Conservation (phyloP, 2,888 invertebrate species). For the Nesidiocoris tenuis region DNA sequence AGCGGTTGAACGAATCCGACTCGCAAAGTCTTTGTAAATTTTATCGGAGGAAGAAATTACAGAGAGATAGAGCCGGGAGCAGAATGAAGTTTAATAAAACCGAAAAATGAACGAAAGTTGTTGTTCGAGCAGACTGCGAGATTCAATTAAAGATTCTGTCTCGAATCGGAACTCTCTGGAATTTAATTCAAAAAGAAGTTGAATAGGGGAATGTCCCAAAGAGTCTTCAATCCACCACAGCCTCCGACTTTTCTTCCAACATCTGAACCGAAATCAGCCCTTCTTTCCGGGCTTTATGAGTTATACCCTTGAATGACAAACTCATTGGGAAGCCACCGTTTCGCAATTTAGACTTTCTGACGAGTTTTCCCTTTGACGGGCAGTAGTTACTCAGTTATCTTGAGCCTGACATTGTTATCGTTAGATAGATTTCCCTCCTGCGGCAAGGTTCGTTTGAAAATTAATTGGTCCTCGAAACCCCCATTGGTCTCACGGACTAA, state of each 20-base stretch:
- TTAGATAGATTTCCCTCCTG: background rate
- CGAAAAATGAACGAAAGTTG: slow-evolving; percentile 13
- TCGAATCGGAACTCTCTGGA: slow-evolving; percentile 27
- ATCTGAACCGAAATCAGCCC: slow-evolving; percentile 12
- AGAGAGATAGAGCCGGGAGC: no score
- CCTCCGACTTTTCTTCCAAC: background rate
- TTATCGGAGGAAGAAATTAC: no score
- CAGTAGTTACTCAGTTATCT: slow-evolving; percentile 4
- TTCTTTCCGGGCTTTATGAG: slow-evolving; percentile 22
- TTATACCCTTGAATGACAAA: slow-evolving; percentile 35
- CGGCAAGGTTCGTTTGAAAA: background rate
- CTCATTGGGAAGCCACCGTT: slow-evolving; percentile 12
- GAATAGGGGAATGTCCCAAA: slow-evolving; percentile 9
- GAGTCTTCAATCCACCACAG: background rate
- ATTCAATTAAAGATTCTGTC: slow-evolving; percentile 35
- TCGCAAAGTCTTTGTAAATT: no score
- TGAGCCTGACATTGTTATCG: background rate
- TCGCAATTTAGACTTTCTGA: slow-evolving; percentile 16
- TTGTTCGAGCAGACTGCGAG: slow-evolving; percentile 18
- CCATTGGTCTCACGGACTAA: no score
- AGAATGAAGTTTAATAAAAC: background rate
- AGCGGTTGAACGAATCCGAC: no score
- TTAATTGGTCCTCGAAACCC: no score
- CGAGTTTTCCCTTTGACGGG: slow-evolving; percentile 5
- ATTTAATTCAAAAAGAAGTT: slow-evolving; percentile 30